phyloP scores from a whole-genome alignment of 2,113 vertebrate species.

The Panthera leo region DNA sequence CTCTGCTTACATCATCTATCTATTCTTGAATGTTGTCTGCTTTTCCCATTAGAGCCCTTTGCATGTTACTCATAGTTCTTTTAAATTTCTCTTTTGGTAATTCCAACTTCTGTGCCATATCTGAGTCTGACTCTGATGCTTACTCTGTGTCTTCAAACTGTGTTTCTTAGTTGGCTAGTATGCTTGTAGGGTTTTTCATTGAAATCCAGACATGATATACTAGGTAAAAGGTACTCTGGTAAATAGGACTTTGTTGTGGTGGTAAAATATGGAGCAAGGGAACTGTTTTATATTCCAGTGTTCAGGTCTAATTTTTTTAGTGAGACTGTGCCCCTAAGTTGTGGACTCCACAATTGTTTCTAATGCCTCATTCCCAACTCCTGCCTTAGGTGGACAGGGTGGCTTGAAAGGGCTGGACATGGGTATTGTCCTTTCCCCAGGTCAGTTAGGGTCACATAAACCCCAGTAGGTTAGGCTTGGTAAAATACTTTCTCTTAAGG shows the following conservation, averaged over 20 bases:
- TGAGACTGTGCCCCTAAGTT: background rate
- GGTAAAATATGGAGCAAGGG: background rate
- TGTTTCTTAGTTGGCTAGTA: background rate
- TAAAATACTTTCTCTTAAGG: background rate
- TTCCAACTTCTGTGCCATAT: background rate
- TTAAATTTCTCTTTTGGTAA: background rate
- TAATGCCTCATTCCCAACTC: background rate
- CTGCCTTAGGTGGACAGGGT: background rate
- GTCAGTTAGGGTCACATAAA: background rate
- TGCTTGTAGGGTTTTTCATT: background rate
- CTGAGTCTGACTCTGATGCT: background rate
- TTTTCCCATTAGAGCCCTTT: background rate
- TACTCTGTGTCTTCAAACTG: background rate
- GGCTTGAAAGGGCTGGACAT: rapidly evolving
- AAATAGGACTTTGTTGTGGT: background rate
- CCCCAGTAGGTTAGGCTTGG: background rate
- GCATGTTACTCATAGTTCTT: background rate
- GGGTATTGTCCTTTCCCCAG: background rate
- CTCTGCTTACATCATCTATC: background rate
- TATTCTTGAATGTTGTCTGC: background rate
- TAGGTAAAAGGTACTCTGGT: background rate
- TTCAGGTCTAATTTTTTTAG: background rate
- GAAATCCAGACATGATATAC: background rate
- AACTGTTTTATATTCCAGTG: background rate
- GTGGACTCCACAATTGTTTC: background rate